Percentiles rank a stretch among this genome's conserved stretches.
Evolutionary conservation across 2,888 invertebrate genomes (phyloP).

Genomic region (Sphaeridia pumilis): DNA sequence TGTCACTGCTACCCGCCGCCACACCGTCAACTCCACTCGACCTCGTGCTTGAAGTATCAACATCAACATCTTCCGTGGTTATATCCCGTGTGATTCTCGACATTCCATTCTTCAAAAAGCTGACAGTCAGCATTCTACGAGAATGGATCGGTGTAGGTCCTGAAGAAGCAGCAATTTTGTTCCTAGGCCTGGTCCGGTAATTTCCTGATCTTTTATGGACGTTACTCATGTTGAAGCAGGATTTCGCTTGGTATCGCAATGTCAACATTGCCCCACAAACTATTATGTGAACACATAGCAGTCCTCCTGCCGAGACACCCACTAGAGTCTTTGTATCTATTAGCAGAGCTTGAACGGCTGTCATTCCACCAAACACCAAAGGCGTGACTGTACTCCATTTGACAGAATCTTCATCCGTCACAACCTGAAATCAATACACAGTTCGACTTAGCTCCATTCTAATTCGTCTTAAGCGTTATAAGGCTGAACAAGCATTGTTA

Average conservation of each 20-base stretch:
- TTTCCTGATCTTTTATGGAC: slow-evolving; percentile 22
- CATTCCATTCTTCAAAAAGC: slow-evolving; percentile 31
- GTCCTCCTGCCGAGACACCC: slow-evolving; percentile 25
- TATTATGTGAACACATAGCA: slow-evolving; percentile 33
- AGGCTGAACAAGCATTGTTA: no score
- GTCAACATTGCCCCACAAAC: slow-evolving; percentile 32
- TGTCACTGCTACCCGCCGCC: slow-evolving; percentile 19
- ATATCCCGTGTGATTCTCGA: slow-evolving; percentile 30
- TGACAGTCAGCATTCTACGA: slow-evolving; percentile 27
- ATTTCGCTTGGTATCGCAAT: slow-evolving; percentile 28
- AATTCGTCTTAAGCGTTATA: no score
- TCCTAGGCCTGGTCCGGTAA: slow-evolving; percentile 22
- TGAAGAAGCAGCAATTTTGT: not conserved
- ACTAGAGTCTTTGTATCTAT: slow-evolving; percentile 34
- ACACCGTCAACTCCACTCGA: slow-evolving; percentile 14
- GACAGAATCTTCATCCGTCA: slow-evolving; percentile 2
- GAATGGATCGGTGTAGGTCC: slow-evolving; percentile 11
- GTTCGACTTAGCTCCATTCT: no score
- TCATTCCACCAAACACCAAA: slow-evolving; percentile 29
- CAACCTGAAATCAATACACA: not conserved
- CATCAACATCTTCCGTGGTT: slow-evolving; percentile 18
- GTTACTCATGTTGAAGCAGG: slow-evolving; percentile 11
- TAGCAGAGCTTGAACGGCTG: slow-evolving; percentile 29
- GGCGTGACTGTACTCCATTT: slow-evolving; percentile 31
- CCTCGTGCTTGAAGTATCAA: slow-evolving; percentile 16